A percentile compares a stretch with the other conserved stretches of the same genome.
Conservation (phyloP, 1,140 invertebrate genomes). For the Elysia chlorotica region DNA sequence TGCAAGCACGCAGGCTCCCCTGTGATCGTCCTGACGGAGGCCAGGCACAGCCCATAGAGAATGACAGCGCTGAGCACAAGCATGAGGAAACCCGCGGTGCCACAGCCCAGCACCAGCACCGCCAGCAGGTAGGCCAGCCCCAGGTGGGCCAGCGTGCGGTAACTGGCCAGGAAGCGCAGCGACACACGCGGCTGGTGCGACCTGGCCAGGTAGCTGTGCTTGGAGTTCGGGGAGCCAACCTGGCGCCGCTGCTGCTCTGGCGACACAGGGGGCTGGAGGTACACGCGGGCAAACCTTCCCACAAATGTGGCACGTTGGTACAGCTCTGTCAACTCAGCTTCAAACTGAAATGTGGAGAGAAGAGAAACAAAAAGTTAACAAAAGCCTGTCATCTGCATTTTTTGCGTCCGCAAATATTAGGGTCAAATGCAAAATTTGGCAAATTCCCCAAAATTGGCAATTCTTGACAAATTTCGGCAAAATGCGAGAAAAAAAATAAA, state of each 20-base stretch:
- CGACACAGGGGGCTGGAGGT: constrained; percentile 69
- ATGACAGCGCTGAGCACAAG: neutral
- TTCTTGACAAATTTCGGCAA: too few species aligned
- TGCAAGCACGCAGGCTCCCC: too few species aligned
- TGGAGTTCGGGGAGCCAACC: constrained; percentile 64
- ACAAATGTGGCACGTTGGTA: constrained; percentile 70
- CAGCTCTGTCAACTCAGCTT: constrained; percentile 66
- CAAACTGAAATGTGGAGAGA: constrained; percentile 71
- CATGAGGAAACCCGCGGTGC: constrained; percentile 14
- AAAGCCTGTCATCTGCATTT: too few species aligned
- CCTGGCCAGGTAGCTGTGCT: constrained; percentile 62
- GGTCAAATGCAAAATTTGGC: too few species aligned
- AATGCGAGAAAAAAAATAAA: too few species aligned
- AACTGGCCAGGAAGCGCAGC: constrained; percentile 72
- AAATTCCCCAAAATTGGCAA: too few species aligned
- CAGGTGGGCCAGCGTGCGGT: constrained; percentile 66
- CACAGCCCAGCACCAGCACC: constrained; percentile 22
- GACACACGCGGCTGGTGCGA: constrained; percentile 70
- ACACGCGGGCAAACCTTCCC: constrained; percentile 70
- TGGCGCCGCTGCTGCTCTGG: constrained; percentile 65
- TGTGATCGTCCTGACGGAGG: neutral
- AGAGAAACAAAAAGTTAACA: constrained; percentile 30
- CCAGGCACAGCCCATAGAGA: constrained; percentile 14
- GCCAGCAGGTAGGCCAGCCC: constrained; percentile 39
- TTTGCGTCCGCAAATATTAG: too few species aligned